Evolutionary conservation across 1,140 invertebrate species (phyloP).

Genomic region (Panagrolaimus sp.): DNA sequence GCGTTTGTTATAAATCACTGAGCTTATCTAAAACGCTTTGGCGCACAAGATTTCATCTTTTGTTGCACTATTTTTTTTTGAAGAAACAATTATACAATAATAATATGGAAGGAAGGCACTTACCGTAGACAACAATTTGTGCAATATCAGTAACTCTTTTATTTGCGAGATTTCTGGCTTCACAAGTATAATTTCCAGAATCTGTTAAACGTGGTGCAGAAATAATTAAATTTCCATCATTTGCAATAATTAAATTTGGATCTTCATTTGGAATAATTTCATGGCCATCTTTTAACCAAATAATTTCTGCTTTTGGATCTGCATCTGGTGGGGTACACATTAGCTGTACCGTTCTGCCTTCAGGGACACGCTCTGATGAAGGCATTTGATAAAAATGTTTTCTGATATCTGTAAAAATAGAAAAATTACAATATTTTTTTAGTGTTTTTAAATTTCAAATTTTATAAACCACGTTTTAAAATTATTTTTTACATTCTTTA

Average conservation of each 20-base stretch:
- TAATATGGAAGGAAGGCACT: slow-evolving; percentile 62
- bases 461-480: slow-evolving; percentile 1
- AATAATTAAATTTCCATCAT: slow-evolving; percentile 80
- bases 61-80: too few species aligned
- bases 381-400: slow-evolving; percentile 67
- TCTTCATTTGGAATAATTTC: slow-evolving; percentile 65
- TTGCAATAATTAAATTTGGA: slow-evolving; percentile 71
- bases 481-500: not conserved
- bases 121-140: slow-evolving; percentile 84
- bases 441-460: not conserved
- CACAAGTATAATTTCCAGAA: slow-evolving; percentile 91
- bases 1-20: too few species aligned
- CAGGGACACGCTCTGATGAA: slow-evolving; percentile 74
- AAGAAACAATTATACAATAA: too few species aligned
- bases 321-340: slow-evolving; percentile 81
- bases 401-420: slow-evolving; percentile 62
- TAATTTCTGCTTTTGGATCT: slow-evolving; percentile 74
- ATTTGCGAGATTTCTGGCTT: slow-evolving; percentile 85
- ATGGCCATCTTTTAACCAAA: slow-evolving; percentile 59
- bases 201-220: slow-evolving; percentile 77
- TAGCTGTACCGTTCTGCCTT: slow-evolving; percentile 77
- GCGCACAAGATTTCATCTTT: too few species aligned
- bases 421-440: not conserved
- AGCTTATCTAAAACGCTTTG: too few species aligned
- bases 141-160: slow-evolving; percentile 78